Percentiles rank a stretch among this genome's conserved stretches.
Conservation (phyloP, 2,797 vertebrate species). For the Sciurus vulgaris region DNA sequence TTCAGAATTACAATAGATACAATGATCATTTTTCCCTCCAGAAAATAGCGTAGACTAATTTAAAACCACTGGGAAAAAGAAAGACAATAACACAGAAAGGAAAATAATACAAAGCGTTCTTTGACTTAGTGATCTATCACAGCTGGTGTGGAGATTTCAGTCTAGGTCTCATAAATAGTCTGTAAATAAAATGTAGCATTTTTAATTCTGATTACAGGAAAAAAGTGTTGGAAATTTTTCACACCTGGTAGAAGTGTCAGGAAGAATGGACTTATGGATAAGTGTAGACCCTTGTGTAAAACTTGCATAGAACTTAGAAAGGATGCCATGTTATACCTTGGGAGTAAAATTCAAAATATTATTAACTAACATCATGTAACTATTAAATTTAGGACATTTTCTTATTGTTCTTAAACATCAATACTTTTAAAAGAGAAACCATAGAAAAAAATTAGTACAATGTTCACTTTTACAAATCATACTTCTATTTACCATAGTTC, state of each 20-base stretch:
- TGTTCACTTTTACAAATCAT: neutral
- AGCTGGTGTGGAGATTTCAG: slow-evolving; percentile 30
- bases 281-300: slow-evolving; percentile 16
- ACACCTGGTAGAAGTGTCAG: slow-evolving; percentile 25
- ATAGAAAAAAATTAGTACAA: neutral
- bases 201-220: slow-evolving; percentile 40
- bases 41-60: neutral
- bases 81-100: slow-evolving; percentile 36
- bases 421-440: neutral
- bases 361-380: neutral
- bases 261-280: neutral
- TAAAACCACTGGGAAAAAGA: neutral
- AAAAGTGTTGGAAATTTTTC: slow-evolving; percentile 20
- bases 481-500: neutral
- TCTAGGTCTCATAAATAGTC: slow-evolving; percentile 13
- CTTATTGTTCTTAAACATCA: neutral
- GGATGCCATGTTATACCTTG: neutral
- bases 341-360: neutral
- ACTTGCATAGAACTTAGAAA: neutral
- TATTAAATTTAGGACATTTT: neutral
- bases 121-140: slow-evolving; percentile 10
- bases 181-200: slow-evolving; percentile 47
- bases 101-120: slow-evolving; percentile 29
- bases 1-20: neutral
- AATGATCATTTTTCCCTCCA: neutral